phyloP scores from a whole-genome alignment of 2,888 invertebrate genomes.

The Eupeodes latifasciatus region DNA sequence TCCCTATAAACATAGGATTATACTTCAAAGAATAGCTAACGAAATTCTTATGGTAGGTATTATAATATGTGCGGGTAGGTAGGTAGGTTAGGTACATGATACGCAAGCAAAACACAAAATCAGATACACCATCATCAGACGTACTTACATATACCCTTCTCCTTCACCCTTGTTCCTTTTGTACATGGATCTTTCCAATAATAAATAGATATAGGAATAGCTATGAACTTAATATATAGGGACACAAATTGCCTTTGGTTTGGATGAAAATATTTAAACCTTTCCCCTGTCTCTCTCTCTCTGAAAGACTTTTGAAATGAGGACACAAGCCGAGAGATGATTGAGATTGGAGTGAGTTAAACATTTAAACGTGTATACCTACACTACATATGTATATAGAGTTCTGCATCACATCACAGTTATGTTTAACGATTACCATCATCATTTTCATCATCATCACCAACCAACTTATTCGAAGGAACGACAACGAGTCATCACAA shows the following conservation, averaged over 20 bases:
- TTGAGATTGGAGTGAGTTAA: background rate
- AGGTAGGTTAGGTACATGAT: background rate
- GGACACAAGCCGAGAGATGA: background rate
- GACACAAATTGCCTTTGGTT: conserved; percentile 34
- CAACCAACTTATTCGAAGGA: no score
- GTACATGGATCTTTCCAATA: background rate
- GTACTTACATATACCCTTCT: no score
- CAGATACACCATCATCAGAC: no score
- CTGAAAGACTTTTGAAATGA: background rate
- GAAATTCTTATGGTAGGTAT: conserved; percentile 27
- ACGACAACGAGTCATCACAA: no score
- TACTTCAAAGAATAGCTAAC: conserved; percentile 40
- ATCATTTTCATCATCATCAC: conserved; percentile 30
- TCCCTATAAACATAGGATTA: conserved; percentile 1
- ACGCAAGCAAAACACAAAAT: conserved; percentile 9
- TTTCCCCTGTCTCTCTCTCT: conserved; percentile 13
- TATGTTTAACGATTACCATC: conserved; percentile 36
- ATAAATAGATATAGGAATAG: background rate
- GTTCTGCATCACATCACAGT: background rate
- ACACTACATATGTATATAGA: background rate
- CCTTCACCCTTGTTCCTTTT: background rate
- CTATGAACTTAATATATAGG: background rate
- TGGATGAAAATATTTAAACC: conserved; percentile 39
- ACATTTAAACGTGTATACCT: background rate
- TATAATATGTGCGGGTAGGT: conserved; percentile 18